A percentile compares a stretch with the other conserved stretches of the same genome.
These are phyloP conservation scores for Diadumene lineata DNA, from an alignment of 92 coral and sea anemone genomes.

Conservation along the genomic window DNA sequence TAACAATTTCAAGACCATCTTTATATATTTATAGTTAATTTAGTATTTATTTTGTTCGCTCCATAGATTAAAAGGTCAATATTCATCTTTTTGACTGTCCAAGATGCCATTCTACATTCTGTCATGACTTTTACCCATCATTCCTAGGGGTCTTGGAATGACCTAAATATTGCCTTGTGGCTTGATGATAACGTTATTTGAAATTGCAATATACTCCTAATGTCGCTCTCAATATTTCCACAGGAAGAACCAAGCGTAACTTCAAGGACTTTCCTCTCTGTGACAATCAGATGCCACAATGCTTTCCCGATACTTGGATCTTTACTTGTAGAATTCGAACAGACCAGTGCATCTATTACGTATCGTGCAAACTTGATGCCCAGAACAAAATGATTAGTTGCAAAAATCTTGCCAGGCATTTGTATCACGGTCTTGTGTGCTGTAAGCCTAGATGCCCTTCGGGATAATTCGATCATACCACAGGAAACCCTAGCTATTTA, in stretches of 20 bases:
- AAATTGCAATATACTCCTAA: too few species aligned
- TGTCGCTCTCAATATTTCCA: neutral
- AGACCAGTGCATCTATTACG: neutral
- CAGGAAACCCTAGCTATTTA: too few species aligned
- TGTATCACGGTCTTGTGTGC: constrained; percentile 5
- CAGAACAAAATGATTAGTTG: neutral
- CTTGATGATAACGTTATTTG: neutral
- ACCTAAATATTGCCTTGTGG: neutral
- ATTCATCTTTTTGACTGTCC: too few species aligned
- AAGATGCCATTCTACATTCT: too few species aligned
- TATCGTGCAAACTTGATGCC: neutral
- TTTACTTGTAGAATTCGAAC: neutral
- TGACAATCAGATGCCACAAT: neutral
- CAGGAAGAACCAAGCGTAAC: neutral
- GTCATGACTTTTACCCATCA: too few species aligned
- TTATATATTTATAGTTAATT: too few species aligned
- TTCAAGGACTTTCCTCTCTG: neutral
- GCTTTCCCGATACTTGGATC: neutral
- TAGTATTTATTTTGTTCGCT: too few species aligned
- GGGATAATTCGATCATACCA: too few species aligned
- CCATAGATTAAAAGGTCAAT: too few species aligned
- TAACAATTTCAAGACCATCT: too few species aligned
- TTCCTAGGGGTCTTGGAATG: too few species aligned
- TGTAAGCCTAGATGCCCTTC: constrained; percentile 6
- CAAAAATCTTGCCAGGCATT: neutral